Evolutionary conservation across 1,140 invertebrate genomes (phyloP), one percentile per base, ranked within the genome.

Genomic region (Argopecten irradians): DNA sequence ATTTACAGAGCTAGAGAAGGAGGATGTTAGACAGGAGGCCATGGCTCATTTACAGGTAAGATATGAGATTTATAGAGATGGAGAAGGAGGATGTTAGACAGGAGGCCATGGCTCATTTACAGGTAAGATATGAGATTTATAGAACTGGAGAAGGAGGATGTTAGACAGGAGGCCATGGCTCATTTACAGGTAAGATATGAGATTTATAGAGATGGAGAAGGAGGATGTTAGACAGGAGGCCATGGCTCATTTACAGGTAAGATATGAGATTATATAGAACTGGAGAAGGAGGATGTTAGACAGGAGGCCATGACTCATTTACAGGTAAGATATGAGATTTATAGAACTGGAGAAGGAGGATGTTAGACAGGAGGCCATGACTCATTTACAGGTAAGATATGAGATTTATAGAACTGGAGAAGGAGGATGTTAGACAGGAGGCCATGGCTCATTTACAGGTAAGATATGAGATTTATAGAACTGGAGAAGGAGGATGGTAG

Each of bases 371-470:
- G 94, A 94, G 86, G 93, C 94, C 35, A 85, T 95, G 43, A 91
- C 89, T 85, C 90, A 94, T 89, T 83, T 95, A 83, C 90, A 94
- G 92, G 94, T 94, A 89, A 87, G 22, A 85, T n/a, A n/a, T n/a
- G n/a, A 88, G 92, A 22, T 94, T 92, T 87, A 91, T 92, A 13
- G 41, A 46, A 11, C 89, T 90, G 46, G 95, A 96, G 83, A 95
- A 95, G 83, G 87, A 91, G 1, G 89, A 85, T 71, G 91, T 95
- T 0, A 91, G 92, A 84, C 89, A 90, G 35, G 94, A 94, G 86
- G 93, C 94, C 35, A 85, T 95, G 43, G 91, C 89, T 85, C 90
- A 94, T 89, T 83, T 95, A 83, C 90, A 94, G 92, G 94, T 94
- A 89, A 87, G 22, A 85, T n/a, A n/a, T n/a, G n/a, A 88, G 92